Percentiles rank a stretch among this genome's conserved stretches.
Conservation (phyloP, 2,888 invertebrate genomes). For the Xestia c-nigrum region DNA sequence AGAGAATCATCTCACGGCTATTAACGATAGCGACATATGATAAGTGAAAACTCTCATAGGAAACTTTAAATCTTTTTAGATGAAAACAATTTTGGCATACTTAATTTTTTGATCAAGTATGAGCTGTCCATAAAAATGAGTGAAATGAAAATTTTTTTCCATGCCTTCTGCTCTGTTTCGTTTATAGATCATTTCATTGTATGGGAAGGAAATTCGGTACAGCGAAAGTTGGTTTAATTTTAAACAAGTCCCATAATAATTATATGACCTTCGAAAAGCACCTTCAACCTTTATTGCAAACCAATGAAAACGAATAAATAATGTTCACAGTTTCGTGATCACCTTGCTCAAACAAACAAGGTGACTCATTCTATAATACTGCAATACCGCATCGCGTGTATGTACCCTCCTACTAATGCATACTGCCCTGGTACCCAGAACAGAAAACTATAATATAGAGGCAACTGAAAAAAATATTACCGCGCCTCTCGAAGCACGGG, state of each 20-base stretch:
- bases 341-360: not conserved
- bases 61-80: not conserved
- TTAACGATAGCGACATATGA: too few relatives aligned
- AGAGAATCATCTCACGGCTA: too few relatives aligned
- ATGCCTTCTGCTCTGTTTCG: not conserved
- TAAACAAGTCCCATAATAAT: too few relatives aligned
- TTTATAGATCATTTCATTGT: not conserved
- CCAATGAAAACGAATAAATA: not conserved
- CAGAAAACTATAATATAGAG: slow-evolving; percentile 15
- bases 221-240: not conserved
- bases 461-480: slow-evolving; percentile 18
- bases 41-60: too few relatives aligned
- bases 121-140: not conserved
- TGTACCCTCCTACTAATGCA: too few relatives aligned
- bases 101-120: not conserved
- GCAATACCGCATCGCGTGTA: slow-evolving; percentile 2
- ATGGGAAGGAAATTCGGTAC: not conserved
- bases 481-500: slow-evolving; percentile 15
- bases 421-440: not conserved
- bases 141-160: not conserved
- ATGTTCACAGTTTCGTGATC: not conserved
- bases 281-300: not conserved
- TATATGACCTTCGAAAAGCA: not conserved
- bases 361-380: slow-evolving; percentile 4
- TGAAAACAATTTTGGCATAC: not conserved